phyloP scores from a whole-genome alignment of 2,888 invertebrate genomes.

The Caenorhabditis drosophilae region DNA sequence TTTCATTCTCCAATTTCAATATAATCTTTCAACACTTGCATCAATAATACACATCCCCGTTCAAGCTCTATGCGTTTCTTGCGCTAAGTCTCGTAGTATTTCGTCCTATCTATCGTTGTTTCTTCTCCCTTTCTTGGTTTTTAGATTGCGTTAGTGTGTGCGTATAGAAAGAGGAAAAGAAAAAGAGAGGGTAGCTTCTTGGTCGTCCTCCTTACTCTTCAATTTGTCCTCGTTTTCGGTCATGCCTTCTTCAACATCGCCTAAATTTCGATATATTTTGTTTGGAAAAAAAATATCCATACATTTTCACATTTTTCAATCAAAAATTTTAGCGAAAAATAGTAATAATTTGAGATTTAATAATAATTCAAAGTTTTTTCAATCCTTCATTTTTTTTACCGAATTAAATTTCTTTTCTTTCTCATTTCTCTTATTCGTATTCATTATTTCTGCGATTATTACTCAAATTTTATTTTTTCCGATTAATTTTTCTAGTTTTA shows the following conservation, averaged over 20 bases:
- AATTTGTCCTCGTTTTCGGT: slow-evolving; percentile 3
- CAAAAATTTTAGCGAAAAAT: background rate
- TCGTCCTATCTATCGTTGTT: background rate
- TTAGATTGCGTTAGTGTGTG: too few species aligned
- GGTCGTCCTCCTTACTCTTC: background rate
- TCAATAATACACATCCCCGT: background rate
- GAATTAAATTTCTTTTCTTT: too few species aligned
- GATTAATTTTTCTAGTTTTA: too few species aligned
- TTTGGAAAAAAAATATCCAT: background rate
- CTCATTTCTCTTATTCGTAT: too few species aligned
- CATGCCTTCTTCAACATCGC: background rate
- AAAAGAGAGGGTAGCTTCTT: too few species aligned
- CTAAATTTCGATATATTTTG: background rate
- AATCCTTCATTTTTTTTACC: too few species aligned
- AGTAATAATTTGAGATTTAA: background rate
- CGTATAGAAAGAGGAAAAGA: too few species aligned
- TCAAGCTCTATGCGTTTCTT: background rate
- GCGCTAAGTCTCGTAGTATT: background rate
- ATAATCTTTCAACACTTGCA: background rate
- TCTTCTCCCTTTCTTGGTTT: background rate
- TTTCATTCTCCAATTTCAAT: background rate
- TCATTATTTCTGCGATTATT: too few species aligned
- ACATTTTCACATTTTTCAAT: background rate
- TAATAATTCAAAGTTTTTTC: too few species aligned
- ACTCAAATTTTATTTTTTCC: too few species aligned